Evolutionary conservation across 1,140 invertebrate species (phyloP).

Genomic region (Venturia canescens): DNA sequence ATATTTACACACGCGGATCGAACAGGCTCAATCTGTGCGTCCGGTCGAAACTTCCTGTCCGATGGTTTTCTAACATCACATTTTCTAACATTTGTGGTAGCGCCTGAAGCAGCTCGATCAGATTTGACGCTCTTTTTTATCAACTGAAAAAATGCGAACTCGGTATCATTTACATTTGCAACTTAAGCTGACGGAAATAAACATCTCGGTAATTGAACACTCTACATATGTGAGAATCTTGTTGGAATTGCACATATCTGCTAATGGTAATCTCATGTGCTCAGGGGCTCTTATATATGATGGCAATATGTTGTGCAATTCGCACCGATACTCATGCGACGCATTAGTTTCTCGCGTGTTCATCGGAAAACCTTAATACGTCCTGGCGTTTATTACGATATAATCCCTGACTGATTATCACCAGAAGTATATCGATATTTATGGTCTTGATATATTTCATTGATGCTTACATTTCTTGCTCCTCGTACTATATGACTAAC

Average conservation of each 20-base stretch:
- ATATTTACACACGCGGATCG: too few relatives aligned
- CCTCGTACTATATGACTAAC: too few relatives aligned
- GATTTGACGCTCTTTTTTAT: too few relatives aligned
- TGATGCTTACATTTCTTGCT: neutral
- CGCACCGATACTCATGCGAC: neutral
- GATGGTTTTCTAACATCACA: too few relatives aligned
- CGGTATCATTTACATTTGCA: too few relatives aligned
- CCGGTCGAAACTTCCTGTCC: too few relatives aligned
- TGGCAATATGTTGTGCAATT: neutral
- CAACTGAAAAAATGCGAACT: too few relatives aligned
- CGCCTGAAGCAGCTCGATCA: too few relatives aligned
- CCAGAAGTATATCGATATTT: constrained; percentile 7
- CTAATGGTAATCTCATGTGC: neutral
- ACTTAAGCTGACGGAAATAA: neutral
- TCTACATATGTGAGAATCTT: neutral
- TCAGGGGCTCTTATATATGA: too few relatives aligned
- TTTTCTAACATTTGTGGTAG: too few relatives aligned
- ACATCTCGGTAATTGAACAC: neutral
- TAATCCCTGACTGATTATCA: neutral
- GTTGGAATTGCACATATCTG: neutral
- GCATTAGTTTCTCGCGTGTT: neutral
- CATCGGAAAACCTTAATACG: constrained; percentile 11
- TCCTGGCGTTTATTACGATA: neutral
- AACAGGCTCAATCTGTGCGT: too few relatives aligned
- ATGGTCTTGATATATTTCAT: neutral